Evolutionary conservation across 2,113 vertebrate species (phyloP).

Genomic region (Atlantisia rogersi): DNA sequence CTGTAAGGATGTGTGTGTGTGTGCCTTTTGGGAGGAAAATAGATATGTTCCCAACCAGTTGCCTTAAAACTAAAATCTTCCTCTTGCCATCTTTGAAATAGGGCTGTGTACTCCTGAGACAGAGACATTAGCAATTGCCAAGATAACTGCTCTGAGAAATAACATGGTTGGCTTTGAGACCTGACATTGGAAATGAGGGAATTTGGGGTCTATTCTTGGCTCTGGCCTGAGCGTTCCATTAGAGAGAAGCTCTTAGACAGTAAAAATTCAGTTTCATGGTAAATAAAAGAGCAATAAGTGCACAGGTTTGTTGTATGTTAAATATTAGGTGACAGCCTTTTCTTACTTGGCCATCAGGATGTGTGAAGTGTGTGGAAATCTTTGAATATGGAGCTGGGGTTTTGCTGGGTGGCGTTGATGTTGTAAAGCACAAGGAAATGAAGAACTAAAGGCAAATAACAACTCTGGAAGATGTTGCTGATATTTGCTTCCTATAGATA

Average conservation of each 20-base stretch:
- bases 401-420: background rate
- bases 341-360: background rate
- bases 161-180: background rate
- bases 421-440: background rate
- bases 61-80: background rate
- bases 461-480: background rate
- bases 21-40: background rate
- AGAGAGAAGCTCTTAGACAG: conserved; percentile 19
- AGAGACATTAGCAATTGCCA: background rate
- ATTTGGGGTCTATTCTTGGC: conserved; percentile 6
- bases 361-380: background rate
- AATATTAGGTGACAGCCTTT: background rate
- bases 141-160: background rate
- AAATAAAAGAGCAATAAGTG: background rate
- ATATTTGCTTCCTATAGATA: background rate
- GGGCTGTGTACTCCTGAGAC: background rate
- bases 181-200: background rate
- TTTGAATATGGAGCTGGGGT: background rate
- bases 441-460: background rate
- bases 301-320: background rate
- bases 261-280: background rate
- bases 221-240: conserved; percentile 22
- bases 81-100: background rate
- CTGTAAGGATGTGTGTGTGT: background rate
- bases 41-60: background rate